phyloP scores from a whole-genome alignment of 2,113 vertebrate species.

The Edolisoma coerulescens region DNA sequence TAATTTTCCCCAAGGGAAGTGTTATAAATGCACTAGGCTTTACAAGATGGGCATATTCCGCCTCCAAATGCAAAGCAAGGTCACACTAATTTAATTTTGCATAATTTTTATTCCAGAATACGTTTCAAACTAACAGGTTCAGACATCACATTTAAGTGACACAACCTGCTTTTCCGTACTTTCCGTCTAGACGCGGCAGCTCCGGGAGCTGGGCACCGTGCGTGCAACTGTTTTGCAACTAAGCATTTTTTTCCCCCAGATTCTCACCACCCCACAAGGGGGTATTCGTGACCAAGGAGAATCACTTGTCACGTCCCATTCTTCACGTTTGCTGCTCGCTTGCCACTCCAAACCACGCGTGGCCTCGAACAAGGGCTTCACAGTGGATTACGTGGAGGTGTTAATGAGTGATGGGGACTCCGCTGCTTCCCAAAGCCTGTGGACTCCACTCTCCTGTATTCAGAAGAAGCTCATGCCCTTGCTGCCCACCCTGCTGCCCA shows the following conservation, averaged over 20 bases:
- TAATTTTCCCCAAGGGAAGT: slow-evolving; percentile 54
- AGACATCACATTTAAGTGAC: slow-evolving; percentile 14
- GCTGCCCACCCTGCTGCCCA: background rate
- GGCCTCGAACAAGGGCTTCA: background rate
- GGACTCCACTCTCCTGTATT: rapidly evolving
- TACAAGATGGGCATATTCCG: slow-evolving; percentile 28
- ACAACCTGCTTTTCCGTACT: slow-evolving; percentile 49
- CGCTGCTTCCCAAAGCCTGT: background rate
- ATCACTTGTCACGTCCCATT: background rate
- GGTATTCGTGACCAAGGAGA: background rate
- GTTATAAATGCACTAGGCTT: slow-evolving; percentile 61
- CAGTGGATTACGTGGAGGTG: rapidly evolving
- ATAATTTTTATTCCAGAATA: slow-evolving; percentile 56
- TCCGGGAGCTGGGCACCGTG: background rate
- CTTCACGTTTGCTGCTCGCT: background rate
- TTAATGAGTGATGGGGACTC: rapidly evolving
- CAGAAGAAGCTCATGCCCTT: background rate
- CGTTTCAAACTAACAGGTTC: slow-evolving; percentile 66
- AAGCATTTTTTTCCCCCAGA: background rate
- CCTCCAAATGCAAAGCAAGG: slow-evolving; percentile 58
- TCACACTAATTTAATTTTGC: slow-evolving; percentile 62
- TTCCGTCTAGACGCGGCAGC: slow-evolving; percentile 29
- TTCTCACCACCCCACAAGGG: background rate
- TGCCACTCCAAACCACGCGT: background rate
- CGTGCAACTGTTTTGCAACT: background rate